These are phyloP conservation scores for Lobophora halterata DNA, from an alignment of 2,888 invertebrate species.

Conservation along the genomic window DNA sequence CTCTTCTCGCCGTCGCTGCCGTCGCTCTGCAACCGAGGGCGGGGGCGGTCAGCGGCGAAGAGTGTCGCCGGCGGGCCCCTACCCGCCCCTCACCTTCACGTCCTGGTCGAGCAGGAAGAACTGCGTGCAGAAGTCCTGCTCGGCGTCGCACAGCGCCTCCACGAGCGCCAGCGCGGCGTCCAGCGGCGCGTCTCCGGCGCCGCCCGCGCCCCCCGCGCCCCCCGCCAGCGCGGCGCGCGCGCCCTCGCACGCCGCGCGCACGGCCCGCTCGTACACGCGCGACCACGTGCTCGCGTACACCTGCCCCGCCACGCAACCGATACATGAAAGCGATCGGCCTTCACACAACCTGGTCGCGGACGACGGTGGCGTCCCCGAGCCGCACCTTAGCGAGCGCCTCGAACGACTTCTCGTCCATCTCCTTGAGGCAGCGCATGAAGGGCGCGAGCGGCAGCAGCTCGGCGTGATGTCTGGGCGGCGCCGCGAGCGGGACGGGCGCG, in stretches of 20 bases:
- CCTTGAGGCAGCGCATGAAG: conserved; percentile 95
- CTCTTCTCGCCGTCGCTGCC: conserved; percentile 42
- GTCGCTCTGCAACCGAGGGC: conserved; percentile 40
- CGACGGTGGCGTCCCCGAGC: background rate
- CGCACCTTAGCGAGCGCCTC: conserved; percentile 86
- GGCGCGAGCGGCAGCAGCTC: conserved; percentile 93
- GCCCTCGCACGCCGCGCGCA: conserved; percentile 88
- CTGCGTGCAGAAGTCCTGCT: conserved; percentile 95
- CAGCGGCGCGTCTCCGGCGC: conserved; percentile 46
- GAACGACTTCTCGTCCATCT: conserved; percentile 91
- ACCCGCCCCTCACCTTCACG: conserved; percentile 46
- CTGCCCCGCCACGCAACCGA: too few relatives aligned
- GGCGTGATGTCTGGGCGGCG: conserved; percentile 91
- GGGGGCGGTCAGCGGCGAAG: too few relatives aligned
- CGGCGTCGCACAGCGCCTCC: conserved; percentile 94
- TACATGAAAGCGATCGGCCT: too few relatives aligned
- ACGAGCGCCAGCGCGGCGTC: conserved; percentile 87
- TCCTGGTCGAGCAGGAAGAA: conserved; percentile 92
- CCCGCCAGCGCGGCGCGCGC: conserved; percentile 86
- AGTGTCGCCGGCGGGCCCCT: conserved; percentile 5
- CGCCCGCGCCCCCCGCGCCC: conserved; percentile 63
- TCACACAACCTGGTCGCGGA: too few relatives aligned
- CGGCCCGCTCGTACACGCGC: conserved; percentile 93
- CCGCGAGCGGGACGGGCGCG: conserved; percentile 45
- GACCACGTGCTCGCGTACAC: conserved; percentile 90